Percentiles rank a stretch among this genome's conserved stretches.
These are phyloP conservation scores for Acrocyrtus sp. DNA, from an alignment of 2,888 invertebrate species.

Conservation along the genomic window DNA sequence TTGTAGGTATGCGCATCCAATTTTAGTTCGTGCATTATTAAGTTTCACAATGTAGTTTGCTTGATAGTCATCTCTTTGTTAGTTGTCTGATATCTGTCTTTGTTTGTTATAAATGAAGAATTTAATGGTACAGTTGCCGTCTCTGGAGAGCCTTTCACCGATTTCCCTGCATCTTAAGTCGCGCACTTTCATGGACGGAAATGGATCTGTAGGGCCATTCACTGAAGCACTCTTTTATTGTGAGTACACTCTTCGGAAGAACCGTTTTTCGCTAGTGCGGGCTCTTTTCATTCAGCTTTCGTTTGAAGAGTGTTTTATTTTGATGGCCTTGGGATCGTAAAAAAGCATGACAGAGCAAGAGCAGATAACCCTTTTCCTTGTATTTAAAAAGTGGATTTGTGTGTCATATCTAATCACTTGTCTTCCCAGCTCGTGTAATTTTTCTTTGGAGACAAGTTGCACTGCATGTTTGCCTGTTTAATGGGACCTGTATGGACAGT, in stretches of 20 bases:
- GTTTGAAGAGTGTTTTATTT: neutral
- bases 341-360: neutral
- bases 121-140: conserved; percentile 18
- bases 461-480: neutral
- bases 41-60: neutral
- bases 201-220: conserved; percentile 28
- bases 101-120: neutral
- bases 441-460: neutral
- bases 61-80: neutral
- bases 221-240: conserved; percentile 28
- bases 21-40: too few species aligned
- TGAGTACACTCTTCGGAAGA: conserved; percentile 32
- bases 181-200: conserved; percentile 15
- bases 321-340: neutral
- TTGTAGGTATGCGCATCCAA: too few species aligned
- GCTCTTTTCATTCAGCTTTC: too few species aligned
- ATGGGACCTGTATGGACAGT: neutral
- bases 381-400: neutral
- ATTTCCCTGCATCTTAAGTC: conserved; percentile 8
- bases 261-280: conserved; percentile 2
- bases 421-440: neutral
- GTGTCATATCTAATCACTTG: neutral
- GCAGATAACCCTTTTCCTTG: neutral
- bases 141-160: conserved; percentile 13
- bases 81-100: neutral